Conservation (phyloP, 2,797 vertebrate species). For the Semotilus atromaculatus region DNA sequence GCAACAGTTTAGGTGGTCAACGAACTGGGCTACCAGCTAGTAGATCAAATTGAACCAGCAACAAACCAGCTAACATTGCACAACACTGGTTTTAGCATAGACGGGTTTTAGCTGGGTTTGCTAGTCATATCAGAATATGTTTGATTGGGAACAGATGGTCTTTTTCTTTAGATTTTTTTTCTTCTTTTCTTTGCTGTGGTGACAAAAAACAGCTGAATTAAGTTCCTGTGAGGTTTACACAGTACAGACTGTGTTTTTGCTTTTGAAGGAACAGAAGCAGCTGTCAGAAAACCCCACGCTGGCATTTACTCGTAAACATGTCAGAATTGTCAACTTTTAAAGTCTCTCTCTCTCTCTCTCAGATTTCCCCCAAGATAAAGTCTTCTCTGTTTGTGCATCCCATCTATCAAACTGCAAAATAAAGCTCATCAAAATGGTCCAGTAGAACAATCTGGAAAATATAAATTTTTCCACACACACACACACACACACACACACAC, state of each 20-base stretch:
- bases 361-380: slow-evolving; percentile 27
- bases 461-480: neutral
- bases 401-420: slow-evolving; percentile 8
- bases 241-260: slow-evolving; percentile 25
- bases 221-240: slow-evolving; percentile 28
- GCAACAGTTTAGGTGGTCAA: neutral
- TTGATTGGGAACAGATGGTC: slow-evolving; percentile 13
- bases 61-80: slow-evolving; percentile 56
- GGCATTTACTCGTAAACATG: slow-evolving; percentile 17
- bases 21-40: neutral
- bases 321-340: slow-evolving; percentile 24
- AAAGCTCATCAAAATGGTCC: neutral
- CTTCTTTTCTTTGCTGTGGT: neutral
- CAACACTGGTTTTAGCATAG: slow-evolving; percentile 53
- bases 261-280: slow-evolving; percentile 21
- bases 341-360: slow-evolving; percentile 20
- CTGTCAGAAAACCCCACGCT: slow-evolving; percentile 16
- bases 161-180: neutral
- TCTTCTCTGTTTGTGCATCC: neutral
- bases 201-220: slow-evolving; percentile 12
- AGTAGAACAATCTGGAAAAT: neutral
- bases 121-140: neutral
- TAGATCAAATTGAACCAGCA: slow-evolving; percentile 33
- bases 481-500: too few relatives aligned
- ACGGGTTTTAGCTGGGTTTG: slow-evolving; percentile 46